These are phyloP conservation scores for Agrochola litura DNA, from an alignment of 2,888 invertebrate genomes.

Conservation along the genomic window DNA sequence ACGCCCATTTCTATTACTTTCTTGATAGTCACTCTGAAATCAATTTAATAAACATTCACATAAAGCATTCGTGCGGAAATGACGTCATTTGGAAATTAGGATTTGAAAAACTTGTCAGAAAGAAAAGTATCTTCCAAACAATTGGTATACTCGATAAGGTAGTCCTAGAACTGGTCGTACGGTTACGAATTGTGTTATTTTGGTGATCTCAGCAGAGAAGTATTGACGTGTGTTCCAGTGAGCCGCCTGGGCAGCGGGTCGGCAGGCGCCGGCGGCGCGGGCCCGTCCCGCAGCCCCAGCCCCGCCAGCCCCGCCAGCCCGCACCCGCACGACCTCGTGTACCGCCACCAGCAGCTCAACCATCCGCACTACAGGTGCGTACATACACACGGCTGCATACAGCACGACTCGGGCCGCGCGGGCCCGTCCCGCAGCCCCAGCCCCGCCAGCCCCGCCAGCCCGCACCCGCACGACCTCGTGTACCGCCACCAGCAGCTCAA, in stretches of 20 bases:
- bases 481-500: slow-evolving; percentile 45
- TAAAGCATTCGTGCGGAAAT: neutral
- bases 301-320: slow-evolving; percentile 47
- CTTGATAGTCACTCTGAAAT: neutral
- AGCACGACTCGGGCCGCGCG: too few species aligned
- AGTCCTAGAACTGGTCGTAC: neutral
- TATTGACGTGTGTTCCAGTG: slow-evolving; percentile 26
- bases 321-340: slow-evolving; percentile 36
- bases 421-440: slow-evolving; percentile 37
- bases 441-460: slow-evolving; percentile 47
- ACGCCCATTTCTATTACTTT: neutral
- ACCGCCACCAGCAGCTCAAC: slow-evolving; percentile 45
- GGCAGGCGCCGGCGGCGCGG: too few species aligned
- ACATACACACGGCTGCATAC: neutral
- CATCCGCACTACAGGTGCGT: slow-evolving; percentile 60
- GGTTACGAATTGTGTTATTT: neutral
- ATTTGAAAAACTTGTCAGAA: neutral
- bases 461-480: slow-evolving; percentile 35
- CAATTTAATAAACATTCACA: neutral
- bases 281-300: slow-evolving; percentile 38
- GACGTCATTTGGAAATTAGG: neutral
- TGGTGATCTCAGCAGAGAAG: neutral
- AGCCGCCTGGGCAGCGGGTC: slow-evolving; percentile 41
- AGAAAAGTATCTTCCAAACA: too few species aligned
- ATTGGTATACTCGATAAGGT: neutral